Percentiles rank a stretch among this genome's conserved stretches.
phyloP scores from a whole-genome alignment of 2,113 vertebrate genomes.

The Tringa solitaria region DNA sequence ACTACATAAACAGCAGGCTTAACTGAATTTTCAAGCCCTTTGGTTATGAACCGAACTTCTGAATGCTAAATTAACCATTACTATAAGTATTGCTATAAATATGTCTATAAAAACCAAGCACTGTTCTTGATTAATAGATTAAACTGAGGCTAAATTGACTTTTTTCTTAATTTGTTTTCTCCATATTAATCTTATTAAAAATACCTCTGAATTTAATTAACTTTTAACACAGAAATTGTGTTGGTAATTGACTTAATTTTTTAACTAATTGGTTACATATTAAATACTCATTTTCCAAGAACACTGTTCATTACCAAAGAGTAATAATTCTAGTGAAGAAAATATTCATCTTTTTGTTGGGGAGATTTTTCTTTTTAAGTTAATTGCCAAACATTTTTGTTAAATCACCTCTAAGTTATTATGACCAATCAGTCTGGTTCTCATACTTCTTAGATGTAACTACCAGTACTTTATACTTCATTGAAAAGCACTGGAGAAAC shows the following conservation, averaged over 20 bases:
- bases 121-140: constrained; percentile 60
- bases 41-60: background rate
- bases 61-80: constrained; percentile 34
- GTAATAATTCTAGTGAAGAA: constrained; percentile 60
- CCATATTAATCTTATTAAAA: constrained; percentile 63
- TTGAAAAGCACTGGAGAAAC: background rate
- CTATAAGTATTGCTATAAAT: constrained; percentile 39
- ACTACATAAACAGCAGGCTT: background rate
- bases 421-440: background rate
- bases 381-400: constrained; percentile 20
- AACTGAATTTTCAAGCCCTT: background rate
- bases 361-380: background rate
- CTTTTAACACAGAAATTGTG: constrained; percentile 64
- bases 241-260: constrained; percentile 70
- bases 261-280: constrained; percentile 65
- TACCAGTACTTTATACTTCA: background rate
- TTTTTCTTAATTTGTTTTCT: constrained; percentile 55
- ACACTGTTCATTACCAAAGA: constrained; percentile 47
- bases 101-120: constrained; percentile 30
- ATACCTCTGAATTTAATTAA: constrained; percentile 70
- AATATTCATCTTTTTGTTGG: constrained; percentile 21
- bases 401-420: constrained; percentile 15
- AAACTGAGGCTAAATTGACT: constrained; percentile 39
- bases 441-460: background rate
- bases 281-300: constrained; percentile 68